These are phyloP conservation scores for Drosophila murphyi DNA, from an alignment of 1,140 invertebrate genomes.

Conservation along the genomic window DNA sequence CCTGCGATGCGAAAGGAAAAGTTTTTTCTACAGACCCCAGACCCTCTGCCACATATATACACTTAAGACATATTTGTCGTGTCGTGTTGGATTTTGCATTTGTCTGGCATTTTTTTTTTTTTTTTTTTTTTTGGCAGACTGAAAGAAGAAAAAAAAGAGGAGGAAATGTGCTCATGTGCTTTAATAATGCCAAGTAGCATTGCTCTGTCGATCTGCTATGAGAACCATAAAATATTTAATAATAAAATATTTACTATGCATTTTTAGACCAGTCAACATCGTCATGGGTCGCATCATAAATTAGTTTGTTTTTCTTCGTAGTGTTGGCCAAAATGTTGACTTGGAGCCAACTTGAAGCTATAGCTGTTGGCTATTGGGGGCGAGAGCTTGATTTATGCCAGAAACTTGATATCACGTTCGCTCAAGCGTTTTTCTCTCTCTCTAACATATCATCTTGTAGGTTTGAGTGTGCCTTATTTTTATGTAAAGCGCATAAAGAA, in stretches of 20 bases:
- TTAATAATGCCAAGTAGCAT: slow-evolving; percentile 63
- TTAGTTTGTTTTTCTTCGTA: slow-evolving; percentile 58
- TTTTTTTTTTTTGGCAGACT: background rate
- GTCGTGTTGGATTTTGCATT: slow-evolving; percentile 30
- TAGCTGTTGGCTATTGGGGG: slow-evolving; percentile 43
- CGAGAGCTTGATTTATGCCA: slow-evolving; percentile 79
- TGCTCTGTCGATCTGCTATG: slow-evolving; percentile 72
- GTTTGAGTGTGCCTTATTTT: slow-evolving; percentile 68
- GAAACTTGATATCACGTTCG: slow-evolving; percentile 81
- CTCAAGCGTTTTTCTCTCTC: slow-evolving; percentile 61
- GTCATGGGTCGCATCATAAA: slow-evolving; percentile 61
- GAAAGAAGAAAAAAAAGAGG: background rate
- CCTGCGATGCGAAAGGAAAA: slow-evolving; percentile 37
- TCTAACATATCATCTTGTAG: slow-evolving; percentile 6
- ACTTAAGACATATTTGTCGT: slow-evolving; percentile 23
- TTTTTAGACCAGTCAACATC: slow-evolving; percentile 50
- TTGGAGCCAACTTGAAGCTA: slow-evolving; percentile 36
- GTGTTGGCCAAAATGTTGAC: slow-evolving; percentile 66
- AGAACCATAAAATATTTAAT: slow-evolving; percentile 82
- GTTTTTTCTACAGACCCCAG: slow-evolving; percentile 12
- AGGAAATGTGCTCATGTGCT: slow-evolving; percentile 62
- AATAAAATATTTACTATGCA: slow-evolving; percentile 79
- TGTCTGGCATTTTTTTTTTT: slow-evolving; percentile 42
- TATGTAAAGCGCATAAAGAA: slow-evolving; percentile 81
- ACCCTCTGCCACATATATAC: background rate